A percentile compares a stretch with the other conserved stretches of the same genome.
phyloP scores from a whole-genome alignment of 2,797 vertebrate genomes.

The Toxotes lorentzi region DNA sequence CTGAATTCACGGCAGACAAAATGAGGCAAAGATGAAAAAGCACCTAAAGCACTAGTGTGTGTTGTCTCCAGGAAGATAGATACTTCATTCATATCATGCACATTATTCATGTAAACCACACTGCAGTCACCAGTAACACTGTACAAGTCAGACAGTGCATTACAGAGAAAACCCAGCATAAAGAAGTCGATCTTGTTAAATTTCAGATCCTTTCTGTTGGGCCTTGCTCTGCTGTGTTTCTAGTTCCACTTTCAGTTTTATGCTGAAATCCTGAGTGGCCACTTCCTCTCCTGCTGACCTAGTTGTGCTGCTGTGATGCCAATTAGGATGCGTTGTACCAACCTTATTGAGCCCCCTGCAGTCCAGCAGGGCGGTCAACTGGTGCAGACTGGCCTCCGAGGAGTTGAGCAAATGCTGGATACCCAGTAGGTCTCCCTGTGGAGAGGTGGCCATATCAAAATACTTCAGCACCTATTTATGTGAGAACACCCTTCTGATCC shows the following conservation, averaged over 20 bases:
- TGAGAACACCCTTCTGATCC: not conserved
- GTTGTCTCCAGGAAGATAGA: constrained; percentile 9
- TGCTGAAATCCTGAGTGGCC: constrained; percentile 29
- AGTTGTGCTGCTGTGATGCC: constrained; percentile 47
- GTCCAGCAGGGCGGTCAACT: constrained; percentile 95
- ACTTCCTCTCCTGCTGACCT: constrained; percentile 49
- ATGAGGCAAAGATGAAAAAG: constrained; percentile 21
- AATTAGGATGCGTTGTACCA: constrained; percentile 54
- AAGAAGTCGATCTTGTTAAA: constrained; percentile 2
- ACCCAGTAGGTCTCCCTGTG: constrained; percentile 91
- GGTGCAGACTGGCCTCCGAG: constrained; percentile 93
- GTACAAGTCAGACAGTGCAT: not conserved
- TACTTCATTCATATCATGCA: constrained; percentile 1
- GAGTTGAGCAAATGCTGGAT: constrained; percentile 93
- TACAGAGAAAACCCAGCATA: not conserved
- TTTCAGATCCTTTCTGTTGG: constrained; percentile 7
- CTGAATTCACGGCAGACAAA: constrained; percentile 17
- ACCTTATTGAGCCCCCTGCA: constrained; percentile 98
- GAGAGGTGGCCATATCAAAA: constrained; percentile 34
- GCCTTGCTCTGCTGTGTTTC: constrained; percentile 1
- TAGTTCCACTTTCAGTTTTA: constrained; percentile 17
- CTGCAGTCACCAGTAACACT: not conserved
- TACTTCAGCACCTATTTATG: not conserved
- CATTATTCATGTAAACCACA: constrained; percentile 25
- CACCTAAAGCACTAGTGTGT: constrained; percentile 12